Base-by-base conservation (phyloP, 2,113 vertebrate species). In the Equus przewalskii region DNA sequence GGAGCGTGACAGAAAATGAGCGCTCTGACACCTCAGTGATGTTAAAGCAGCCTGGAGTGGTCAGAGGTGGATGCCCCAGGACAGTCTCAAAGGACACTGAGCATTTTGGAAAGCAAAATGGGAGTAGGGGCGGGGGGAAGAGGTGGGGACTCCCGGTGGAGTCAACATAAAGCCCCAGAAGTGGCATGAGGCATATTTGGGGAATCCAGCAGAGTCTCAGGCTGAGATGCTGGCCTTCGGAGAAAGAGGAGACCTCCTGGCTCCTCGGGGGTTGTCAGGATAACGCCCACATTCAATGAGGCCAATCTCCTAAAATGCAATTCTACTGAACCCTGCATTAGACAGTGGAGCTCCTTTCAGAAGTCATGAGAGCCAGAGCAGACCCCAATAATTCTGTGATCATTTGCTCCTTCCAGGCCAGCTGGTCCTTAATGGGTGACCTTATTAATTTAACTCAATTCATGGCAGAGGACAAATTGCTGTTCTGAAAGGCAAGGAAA, bases 151-250 rank as follows among this genome's bases (percentile, higher is more conserved):
- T 30, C 14, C 54, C 49, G 54, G 9, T 21, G 41, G 30, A 41
- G 7, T 26, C n/a, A 44, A 28, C 28, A 2, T 6, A 4, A 91
- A 41, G 49, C 54, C 18, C 8, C 24, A 21, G 62, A 46, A 83
- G 6, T 24, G 62, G 2, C 12, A 3, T 1, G 69, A 3, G 33
- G n/a, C 10, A 0, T 22, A 33, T 19, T 0, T 56, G 22, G 33
- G 24, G 56, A n/a, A 62, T 5, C n/a, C 36, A 6, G 2, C 36
- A 7, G 58, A 18, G 14, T 36, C 56, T 65, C 49, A 8, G 58
- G 24, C 44, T 15, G 79, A 3, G 24, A 3, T 0, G 1, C 49
- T 11, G 13, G 41, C 21, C 28, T 30, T 30, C 0, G 2, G 13
- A 19, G 41, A 33, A 12, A 41, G 26, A n/a, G 76, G 73, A 87